Base-by-base conservation (phyloP, 2,888 invertebrate species). In the Exocentrus adspersus region DNA sequence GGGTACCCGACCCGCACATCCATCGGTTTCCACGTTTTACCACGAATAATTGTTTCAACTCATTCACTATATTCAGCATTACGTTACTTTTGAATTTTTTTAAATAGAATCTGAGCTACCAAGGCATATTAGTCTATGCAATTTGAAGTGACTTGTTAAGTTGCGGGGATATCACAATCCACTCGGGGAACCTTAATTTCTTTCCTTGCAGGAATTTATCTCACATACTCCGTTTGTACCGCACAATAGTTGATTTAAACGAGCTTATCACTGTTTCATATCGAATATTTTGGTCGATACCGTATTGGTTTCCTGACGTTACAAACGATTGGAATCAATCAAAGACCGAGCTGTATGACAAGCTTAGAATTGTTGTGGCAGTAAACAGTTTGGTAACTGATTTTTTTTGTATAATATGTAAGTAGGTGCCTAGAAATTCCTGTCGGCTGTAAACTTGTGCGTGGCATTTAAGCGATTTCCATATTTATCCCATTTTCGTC, bases 71-170 rank as follows among this genome's bases (percentile, higher is more conserved):
- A n/a, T n/a, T n/a, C n/a, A n/a, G n/a, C n/a, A n/a, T n/a, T n/a
- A n/a, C n/a, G n/a, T n/a, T n/a, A n/a, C n/a, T n/a, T n/a, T n/a
- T n/a, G n/a, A n/a, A n/a, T n/a, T n/a, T n/a, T n/a, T n/a, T n/a
- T n/a, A n/a, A n/a, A n/a, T n/a, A n/a, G n/a, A n/a, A n/a, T n/a
- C n/a, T n/a, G n/a, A n/a, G n/a, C n/a, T n/a, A n/a, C n/a, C n/a
- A n/a, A n/a, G n/a, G n/a, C n/a, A n/a, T 64, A 69, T 69, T 69
- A 65, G 16, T 21, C 20, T 12, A 30, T 43, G 50, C 50, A 62
- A 45, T 43, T 69, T 52, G 62, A 66, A 69, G 66, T 69, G 67
- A 69, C 56, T 69, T 43, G 69, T 69, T 64, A 63, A 54, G 28
- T 50, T n/a, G 32, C 19, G 30, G 21, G 16, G 5, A 58, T 20